A percentile compares a stretch with the other conserved stretches of the same genome.
These are phyloP conservation scores for Leptocoma aspasia DNA, from an alignment of 2,113 vertebrate genomes.

Conservation along the genomic window DNA sequence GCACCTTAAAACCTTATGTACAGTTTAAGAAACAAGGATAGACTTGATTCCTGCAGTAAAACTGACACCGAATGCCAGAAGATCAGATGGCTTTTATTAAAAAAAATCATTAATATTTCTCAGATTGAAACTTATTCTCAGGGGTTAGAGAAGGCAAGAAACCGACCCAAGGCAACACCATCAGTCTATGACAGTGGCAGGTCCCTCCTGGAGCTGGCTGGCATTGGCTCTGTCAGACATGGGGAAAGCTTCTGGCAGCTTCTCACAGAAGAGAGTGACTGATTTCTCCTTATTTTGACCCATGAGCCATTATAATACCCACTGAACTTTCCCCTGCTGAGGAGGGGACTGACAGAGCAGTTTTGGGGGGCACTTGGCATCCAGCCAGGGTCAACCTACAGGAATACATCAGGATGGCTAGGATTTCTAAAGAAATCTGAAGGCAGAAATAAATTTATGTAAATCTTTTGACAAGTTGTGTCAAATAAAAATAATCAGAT, in stretches of 20 bases:
- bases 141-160: neutral
- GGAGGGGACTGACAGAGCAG: neutral
- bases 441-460: neutral
- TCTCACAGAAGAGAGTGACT: neutral
- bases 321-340: neutral
- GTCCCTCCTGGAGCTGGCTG: neutral
- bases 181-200: neutral
- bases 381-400: neutral
- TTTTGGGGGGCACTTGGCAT: neutral
- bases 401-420: neutral
- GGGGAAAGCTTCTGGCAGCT: neutral
- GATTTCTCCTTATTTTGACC: neutral
- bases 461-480: neutral
- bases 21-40: neutral
- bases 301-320: rapidly evolving
- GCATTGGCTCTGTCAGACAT: neutral
- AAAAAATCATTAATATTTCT: neutral
- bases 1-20: neutral
- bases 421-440: neutral
- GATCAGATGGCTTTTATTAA: neutral
- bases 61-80: neutral
- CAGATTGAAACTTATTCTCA: neutral
- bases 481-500: neutral
- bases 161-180: neutral
- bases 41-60: neutral